Base-by-base conservation (phyloP, 2,888 invertebrate species). In the Sinodicranocentrus sp. region DNA sequence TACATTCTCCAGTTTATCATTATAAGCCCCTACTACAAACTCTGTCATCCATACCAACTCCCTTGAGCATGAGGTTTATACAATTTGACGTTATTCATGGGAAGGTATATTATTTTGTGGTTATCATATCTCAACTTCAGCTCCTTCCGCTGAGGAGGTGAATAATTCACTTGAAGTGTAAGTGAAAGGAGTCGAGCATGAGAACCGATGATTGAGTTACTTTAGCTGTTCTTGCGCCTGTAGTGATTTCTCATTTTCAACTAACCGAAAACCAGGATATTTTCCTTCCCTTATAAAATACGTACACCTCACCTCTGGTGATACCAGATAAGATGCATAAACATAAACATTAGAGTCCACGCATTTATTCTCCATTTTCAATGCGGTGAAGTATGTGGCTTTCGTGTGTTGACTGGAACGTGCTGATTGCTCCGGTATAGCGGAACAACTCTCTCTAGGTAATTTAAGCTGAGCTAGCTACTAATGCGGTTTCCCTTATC, bases 201-300 rank as follows among this genome's bases (percentile, higher is more conserved):
- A 17, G 25, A 57, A 25, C 15, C 33, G 63, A 33, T 33, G 63
- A 63, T 63, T 63, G 63, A 63, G 63, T 63, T 63, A 63, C 61
- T 61, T 61, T 33, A 15, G 59, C n/a, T 59, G 25, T 15, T 23
- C 52, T 59, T 57, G 57, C 48, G 21, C 57, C 61, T 26, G 63
- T 63, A 26, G 33, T 15, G 63, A 63, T 63, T 63, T 28, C 33
- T 63, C 63, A 63, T 63, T 63, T 63, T 63, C 6, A n/a, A 19
- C n/a, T 63, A 63, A 63, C 63, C 15, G 15, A 52, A 52, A 15
- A 57, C 48, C 23, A 21, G 19, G 21, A 48, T 19, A n/a, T 52
- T 25, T 57, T 23, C 25, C 10, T 19, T 52, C 6, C 13, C 57
- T 5, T 57, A 2, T 25, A 23, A 17, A 10, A 13, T 48, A 17